Base-by-base conservation (phyloP, 2,113 vertebrate genomes). In the Laterallus jamaicensis region DNA sequence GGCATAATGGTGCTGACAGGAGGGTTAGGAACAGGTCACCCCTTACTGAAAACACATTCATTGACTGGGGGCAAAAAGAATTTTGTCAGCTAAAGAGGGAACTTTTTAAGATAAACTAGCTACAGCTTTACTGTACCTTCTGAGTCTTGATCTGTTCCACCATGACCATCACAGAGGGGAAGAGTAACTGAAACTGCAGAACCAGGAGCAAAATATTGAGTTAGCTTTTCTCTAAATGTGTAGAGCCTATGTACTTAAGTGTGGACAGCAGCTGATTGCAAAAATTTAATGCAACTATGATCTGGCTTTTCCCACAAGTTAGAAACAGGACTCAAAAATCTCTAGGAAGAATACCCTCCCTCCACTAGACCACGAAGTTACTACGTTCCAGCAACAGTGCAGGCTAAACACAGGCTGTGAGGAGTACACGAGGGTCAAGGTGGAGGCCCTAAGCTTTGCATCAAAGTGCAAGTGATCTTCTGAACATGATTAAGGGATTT, bases 101-200 rank as follows among this genome's bases (percentile, higher is more conserved):
- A 82, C 11, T 24, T 52, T 3, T 56, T 73, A 75, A 82, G 77
- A 70, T 26, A 91, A 60, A 71, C 17, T 44, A 93, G 32, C n/a
- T 68, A 50, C 49, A 86, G 24, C 70, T 71, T 76, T 40, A 78
- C 22, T 49, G 26, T 97, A 99, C 99, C 99, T 99, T 99, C 90
- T 99, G 99, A 50, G 98, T 99, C 95, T 98, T 99, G 84, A 99
- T 99, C 37, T 99, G 98, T 87, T 99, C 99, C 24, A 99, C 99
- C 92, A 99, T 99, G 91, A 99, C 98, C 99, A 99, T 99, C 77
- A 99, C 98, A 16, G 99, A 99, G 12, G 99, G 99, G 60, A 99
- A 99, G 90, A 99, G 99, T 96, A 99, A 97, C 97, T 99, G 99
- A 94, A 99, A 99, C 99, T 99, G 91, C 39, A 93, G 94, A 94